Conservation (phyloP, 2,113 vertebrate species). For the Numida meleagris region DNA sequence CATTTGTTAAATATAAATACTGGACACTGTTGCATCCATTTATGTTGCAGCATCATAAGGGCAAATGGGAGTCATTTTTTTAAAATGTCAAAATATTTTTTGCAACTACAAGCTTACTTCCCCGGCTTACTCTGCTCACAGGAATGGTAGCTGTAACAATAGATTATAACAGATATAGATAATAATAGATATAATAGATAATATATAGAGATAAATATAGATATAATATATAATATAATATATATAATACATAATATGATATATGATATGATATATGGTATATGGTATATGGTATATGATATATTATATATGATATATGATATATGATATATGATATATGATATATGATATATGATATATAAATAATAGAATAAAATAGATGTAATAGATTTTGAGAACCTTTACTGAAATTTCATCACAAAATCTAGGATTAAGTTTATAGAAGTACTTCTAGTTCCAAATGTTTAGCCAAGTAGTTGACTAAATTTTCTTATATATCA, state of each 20-base stretch:
- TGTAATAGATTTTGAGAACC: not conserved
- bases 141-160: not conserved
- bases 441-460: not conserved
- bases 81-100: not conserved
- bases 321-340: no score
- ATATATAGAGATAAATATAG: no score
- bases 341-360: no score
- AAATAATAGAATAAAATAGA: no score
- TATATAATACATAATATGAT: no score
- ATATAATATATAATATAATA: no score
- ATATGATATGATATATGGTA: no score
- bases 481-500: not conserved
- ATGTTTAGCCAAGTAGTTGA: not conserved
- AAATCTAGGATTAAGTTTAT: not conserved
- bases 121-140: not conserved
- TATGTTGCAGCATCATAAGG: not conserved
- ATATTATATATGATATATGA: no score
- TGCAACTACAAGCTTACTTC: not conserved
- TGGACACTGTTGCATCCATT: not conserved
- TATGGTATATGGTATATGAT: no score
- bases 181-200: no score
- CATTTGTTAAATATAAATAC: not conserved
- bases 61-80: not conserved
- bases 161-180: no score
- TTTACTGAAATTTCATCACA: not conserved